Evolutionary conservation across 2,888 invertebrate species (phyloP), one percentile per base, ranked within the genome.

Genomic region (Hyposoter dolosus): DNA sequence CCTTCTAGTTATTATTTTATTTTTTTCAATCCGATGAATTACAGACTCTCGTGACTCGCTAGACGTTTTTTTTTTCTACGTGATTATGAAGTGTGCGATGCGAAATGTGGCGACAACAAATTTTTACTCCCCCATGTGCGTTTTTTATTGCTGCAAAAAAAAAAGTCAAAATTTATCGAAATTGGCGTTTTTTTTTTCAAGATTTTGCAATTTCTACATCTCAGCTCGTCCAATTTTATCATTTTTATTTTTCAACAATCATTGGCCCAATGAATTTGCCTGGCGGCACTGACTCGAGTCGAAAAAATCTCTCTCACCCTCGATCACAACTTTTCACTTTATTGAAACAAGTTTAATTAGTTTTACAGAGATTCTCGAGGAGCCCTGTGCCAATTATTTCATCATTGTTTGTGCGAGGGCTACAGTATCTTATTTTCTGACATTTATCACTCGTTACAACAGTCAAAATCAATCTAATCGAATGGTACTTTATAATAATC

Each of bases 381-480:
- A 65, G 35, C 74, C 82, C 68, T 60, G 74, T 83, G 79, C 76
- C 82, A 77, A 82, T 84, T 76, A 68, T 56, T 82, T 76, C 66
- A 83, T 47, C 69, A 80, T 74, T 43, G 74, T 66, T 56, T 68
- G 76, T 77, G 68, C 12, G 60, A 65, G 47, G 35, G 28, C 60
- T 75, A 72, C 43, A 77, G 50, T 77, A 85, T 78, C 56, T 83
- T 47, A 50, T 83, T 82, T 86, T 74, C 75, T 82, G 85, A 87
- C 82, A 82, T 43, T 65, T 85, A 82, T 87, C 82, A 80, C 82
- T 87, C 85, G 71, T 85, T 84, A 87, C 84, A 85, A 85, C 76
- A 79, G 65, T 80, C 45, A 79, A 87, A 84, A 76, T 74, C 35
- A 82, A 84, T 81, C 74, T 72, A 82, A 84, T 82, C 53, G 50